A percentile compares a stretch with the other conserved stretches of the same genome.
phyloP scores from a whole-genome alignment of 2,888 invertebrate genomes.

The Hemaris fuciformis region DNA sequence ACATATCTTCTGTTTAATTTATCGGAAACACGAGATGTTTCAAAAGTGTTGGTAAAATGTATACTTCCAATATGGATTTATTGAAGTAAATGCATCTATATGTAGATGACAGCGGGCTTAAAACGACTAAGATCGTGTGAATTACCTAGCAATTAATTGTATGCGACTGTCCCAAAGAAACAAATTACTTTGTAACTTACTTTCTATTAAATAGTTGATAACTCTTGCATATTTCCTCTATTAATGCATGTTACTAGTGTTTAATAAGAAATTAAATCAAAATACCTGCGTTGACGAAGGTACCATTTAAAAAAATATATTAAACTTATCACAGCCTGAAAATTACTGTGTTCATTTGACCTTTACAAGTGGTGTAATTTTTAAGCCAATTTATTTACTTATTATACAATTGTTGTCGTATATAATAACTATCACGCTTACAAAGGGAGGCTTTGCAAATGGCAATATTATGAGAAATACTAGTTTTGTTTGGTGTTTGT shows the following conservation, averaged over 20 bases:
- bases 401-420: slow-evolving; percentile 6
- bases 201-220: background rate
- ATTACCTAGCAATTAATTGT: background rate
- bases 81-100: background rate
- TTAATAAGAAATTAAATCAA: background rate
- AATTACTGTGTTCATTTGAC: slow-evolving; percentile 10
- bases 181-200: background rate
- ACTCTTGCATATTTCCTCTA: slow-evolving; percentile 6
- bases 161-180: background rate
- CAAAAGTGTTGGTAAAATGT: too few relatives aligned
- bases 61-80: too few relatives aligned
- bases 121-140: background rate
- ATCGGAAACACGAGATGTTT: background rate
- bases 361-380: background rate
- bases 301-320: background rate
- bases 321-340: slow-evolving; percentile 2
- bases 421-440: slow-evolving; percentile 13
- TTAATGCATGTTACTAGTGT: slow-evolving; percentile 5
- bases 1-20: background rate
- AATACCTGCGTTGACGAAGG: background rate
- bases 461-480: background rate
- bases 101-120: background rate
- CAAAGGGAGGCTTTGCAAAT: slow-evolving; percentile 12
- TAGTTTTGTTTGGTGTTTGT: slow-evolving; percentile 13
- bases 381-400: slow-evolving; percentile 1